A percentile compares a stretch with the other conserved stretches of the same genome.
phyloP scores from a whole-genome alignment of 2,113 vertebrate genomes.

The Paedocypris sp. region DNA sequence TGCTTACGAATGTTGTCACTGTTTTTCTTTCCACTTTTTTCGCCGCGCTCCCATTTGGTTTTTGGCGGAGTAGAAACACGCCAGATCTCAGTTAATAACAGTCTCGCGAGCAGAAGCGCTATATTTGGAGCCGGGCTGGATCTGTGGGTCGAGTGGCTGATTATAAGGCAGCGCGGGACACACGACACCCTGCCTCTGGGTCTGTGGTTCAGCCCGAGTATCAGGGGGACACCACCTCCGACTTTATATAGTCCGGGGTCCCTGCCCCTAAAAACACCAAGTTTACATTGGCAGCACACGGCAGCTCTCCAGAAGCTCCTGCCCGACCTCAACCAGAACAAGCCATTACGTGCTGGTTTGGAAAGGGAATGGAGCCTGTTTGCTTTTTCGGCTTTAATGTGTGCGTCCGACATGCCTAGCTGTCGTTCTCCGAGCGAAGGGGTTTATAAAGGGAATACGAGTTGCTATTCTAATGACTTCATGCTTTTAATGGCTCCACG shows the following conservation, averaged over 20 bases:
- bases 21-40: background rate
- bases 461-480: too few species aligned
- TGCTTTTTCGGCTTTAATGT: background rate
- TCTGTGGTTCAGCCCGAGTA: conserved; percentile 26
- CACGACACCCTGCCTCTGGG: conserved; percentile 32
- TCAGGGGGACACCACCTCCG: conserved; percentile 28
- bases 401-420: background rate
- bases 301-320: conserved; percentile 21
- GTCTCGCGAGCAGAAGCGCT: conserved; percentile 15
- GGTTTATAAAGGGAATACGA: too few species aligned
- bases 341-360: conserved; percentile 31
- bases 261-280: conserved; percentile 36
- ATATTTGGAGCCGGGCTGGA: conserved; percentile 32
- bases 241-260: conserved; percentile 42
- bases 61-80: too few species aligned
- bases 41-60: too few species aligned
- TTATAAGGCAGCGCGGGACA: conserved; percentile 41
- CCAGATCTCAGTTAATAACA: conserved; percentile 29
- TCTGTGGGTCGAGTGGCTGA: conserved; percentile 36
- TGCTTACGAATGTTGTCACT: background rate
- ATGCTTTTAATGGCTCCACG: too few species aligned
- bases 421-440: background rate
- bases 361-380: conserved; percentile 3
- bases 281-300: conserved; percentile 34
- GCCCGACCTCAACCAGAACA: conserved; percentile 26